Percentiles rank a stretch among this genome's conserved stretches.
Evolutionary conservation across 2,113 vertebrate genomes (phyloP).

Genomic region (Rhineura floridana): DNA sequence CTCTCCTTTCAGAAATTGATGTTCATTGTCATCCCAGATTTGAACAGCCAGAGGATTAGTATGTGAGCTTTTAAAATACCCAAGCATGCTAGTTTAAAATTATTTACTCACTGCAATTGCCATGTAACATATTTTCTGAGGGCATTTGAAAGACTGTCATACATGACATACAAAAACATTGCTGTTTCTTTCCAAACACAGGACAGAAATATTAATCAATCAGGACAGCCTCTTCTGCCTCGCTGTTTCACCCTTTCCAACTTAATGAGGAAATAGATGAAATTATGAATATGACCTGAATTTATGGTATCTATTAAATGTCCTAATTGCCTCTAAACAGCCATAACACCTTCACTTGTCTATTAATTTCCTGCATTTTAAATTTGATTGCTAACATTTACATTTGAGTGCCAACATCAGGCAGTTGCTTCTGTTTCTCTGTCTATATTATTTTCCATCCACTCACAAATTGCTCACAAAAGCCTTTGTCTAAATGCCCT

Average conservation of each 20-base stretch:
- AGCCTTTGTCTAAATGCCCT: background rate
- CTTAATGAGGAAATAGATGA: background rate
- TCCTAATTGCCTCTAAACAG: background rate
- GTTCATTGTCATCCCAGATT: background rate
- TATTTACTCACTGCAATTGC: background rate
- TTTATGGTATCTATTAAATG: background rate
- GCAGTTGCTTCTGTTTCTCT: background rate
- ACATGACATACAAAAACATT: background rate
- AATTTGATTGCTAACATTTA: background rate
- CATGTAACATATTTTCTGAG: background rate
- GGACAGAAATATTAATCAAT: background rate
- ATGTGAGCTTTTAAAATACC: background rate
- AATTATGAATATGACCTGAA: background rate
- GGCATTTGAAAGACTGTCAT: background rate
- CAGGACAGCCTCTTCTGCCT: background rate
- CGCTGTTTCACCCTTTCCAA: background rate
- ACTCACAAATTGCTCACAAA: background rate
- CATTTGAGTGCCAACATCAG: background rate
- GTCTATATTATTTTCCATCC: background rate
- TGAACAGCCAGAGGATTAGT: background rate
- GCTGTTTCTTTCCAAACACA: background rate
- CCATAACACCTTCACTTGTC: background rate
- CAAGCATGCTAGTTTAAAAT: background rate
- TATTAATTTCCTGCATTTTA: background rate
- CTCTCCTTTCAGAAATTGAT: background rate